Percentiles rank a stretch among this genome's conserved stretches.
These are phyloP conservation scores for Alligator sinensis DNA, from an alignment of 2,113 vertebrate genomes.

Conservation along the genomic window DNA sequence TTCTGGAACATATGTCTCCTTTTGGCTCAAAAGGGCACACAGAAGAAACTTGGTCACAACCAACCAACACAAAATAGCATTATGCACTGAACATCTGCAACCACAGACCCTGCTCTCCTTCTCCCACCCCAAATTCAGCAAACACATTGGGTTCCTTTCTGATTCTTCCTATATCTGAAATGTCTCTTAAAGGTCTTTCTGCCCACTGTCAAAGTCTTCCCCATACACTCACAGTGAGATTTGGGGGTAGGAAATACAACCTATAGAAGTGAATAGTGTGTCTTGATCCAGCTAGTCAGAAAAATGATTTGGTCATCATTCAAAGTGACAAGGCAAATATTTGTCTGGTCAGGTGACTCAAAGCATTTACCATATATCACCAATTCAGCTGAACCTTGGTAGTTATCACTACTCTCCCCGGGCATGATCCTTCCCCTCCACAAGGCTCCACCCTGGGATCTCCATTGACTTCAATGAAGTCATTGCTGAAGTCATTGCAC, in stretches of 20 bases:
- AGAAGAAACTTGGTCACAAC: background rate
- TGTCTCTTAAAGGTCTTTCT: background rate
- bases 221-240: constrained; percentile 6
- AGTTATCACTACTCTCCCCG: constrained; percentile 39
- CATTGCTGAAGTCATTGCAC: background rate
- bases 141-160: background rate
- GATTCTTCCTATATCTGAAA: constrained; percentile 4
- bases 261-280: constrained; percentile 55
- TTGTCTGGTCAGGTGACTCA: constrained; percentile 70
- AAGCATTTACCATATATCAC: constrained; percentile 68
- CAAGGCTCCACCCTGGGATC: background rate
- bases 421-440: constrained; percentile 22
- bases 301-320: constrained; percentile 67
- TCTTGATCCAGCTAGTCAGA: constrained; percentile 59
- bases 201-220: background rate
- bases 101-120: constrained; percentile 12
- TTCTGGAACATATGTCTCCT: background rate
- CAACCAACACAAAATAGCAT: background rate
- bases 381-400: constrained; percentile 69
- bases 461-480: background rate
- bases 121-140: background rate
- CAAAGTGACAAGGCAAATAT: constrained; percentile 68
- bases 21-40: background rate
- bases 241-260: constrained; percentile 42
- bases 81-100: background rate